Evolutionary conservation across 2,113 vertebrate species (phyloP), one percentile per base, ranked within the genome.

Genomic region (Tylochromis polylepis): DNA sequence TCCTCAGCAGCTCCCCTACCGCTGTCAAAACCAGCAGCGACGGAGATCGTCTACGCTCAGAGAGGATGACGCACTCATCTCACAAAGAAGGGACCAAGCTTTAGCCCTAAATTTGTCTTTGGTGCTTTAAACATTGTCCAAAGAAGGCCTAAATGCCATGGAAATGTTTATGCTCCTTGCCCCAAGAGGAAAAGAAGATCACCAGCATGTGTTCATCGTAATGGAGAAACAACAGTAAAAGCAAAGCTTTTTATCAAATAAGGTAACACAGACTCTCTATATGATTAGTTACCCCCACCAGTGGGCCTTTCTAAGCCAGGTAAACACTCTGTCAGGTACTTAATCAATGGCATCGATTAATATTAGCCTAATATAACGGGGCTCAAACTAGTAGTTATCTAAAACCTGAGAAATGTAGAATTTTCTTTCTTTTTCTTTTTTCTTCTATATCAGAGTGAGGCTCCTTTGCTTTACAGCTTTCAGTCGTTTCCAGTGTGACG

Each of bases 11-110:
- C 94, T 84, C 87, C 84, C 87, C 91, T 87, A n/a, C 90, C 38
- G 78, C 89, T 87, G 92, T 90, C 91, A 91, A 83, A 82, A 92
- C 81, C 92, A 91, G 93, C 87, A 87, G 85, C 86, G 12, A 20
- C 85, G 4, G 31, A 92, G 94, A 94, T 93, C 91, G 84, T 87
- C 84, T 90, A 22, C 18, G 6, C 11, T 2, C 2, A 1, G 11
- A 4, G 4, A 41, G 1, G 53, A 79, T 1, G 49, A 3, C 58
- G 1, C 58, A 81, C 85, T 62, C 62, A 0, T 3, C 14, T 1
- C 8, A 11, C 1, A 20, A 49, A 49, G 57, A 16, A 1, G 0
- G 5, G 60, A 65, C 31, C 60, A 65, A 5, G 60, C 38, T 1
- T 72, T 72, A 72, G 0, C 8, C 14, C 8, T 10, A 43, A 8